Percentiles rank a stretch among this genome's conserved stretches.
Conservation (phyloP, 2,888 invertebrate genomes). For the Tenthredo distinguenda region DNA sequence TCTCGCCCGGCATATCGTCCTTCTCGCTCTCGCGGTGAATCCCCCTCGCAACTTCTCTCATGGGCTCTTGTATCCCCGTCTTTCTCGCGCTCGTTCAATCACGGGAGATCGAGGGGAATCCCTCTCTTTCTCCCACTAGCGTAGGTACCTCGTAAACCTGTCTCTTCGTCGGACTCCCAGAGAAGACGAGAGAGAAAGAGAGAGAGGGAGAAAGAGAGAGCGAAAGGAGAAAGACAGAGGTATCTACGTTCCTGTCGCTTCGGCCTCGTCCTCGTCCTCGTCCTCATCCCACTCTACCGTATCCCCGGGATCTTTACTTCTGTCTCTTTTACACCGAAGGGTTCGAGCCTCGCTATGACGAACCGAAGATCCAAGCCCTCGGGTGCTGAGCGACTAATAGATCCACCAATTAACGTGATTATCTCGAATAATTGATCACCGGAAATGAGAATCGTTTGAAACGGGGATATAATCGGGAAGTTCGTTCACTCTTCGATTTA, state of each 20-base stretch:
- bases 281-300: background rate
- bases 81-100: constrained; percentile 23
- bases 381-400: constrained; percentile 53
- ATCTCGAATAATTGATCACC: constrained; percentile 56
- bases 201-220: background rate
- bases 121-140: constrained; percentile 32
- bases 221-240: background rate
- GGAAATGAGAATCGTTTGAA: constrained; percentile 53
- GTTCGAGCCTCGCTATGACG: background rate
- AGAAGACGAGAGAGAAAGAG: constrained; percentile 13
- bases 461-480: background rate
- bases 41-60: constrained; percentile 45
- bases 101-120: background rate
- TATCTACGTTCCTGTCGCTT: background rate
- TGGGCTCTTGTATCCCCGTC: constrained; percentile 10
- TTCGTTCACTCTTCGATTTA: background rate
- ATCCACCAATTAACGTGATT: constrained; percentile 56
- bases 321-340: constrained; percentile 20
- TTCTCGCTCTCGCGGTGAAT: constrained; percentile 23
- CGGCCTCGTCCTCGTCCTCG: constrained; percentile 10
- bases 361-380: constrained; percentile 36
- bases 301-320: constrained; percentile 11
- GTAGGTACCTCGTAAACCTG: constrained; percentile 40
- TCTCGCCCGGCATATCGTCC: constrained; percentile 6
- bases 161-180: constrained; percentile 25